phyloP scores from a whole-genome alignment of 2,113 vertebrate genomes.

The Echinops telfairi region DNA sequence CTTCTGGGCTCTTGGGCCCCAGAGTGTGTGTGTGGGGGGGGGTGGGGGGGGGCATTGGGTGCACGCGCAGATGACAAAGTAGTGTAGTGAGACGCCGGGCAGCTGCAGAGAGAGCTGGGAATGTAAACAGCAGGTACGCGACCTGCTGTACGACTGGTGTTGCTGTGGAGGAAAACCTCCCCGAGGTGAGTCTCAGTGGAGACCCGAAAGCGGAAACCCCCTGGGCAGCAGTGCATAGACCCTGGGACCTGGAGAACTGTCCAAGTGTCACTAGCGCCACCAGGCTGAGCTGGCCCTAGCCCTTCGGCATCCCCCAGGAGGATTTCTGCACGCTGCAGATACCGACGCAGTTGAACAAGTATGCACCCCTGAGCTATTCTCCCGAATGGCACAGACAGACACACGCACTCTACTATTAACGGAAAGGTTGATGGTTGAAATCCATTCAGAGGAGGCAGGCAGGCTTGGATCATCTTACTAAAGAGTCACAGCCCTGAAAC shows the following conservation, averaged over 20 bases:
- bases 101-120: too few relatives aligned
- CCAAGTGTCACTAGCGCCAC: not conserved
- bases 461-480: not conserved
- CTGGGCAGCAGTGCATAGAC: fast-evolving
- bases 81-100: not conserved
- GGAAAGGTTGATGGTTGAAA: not conserved
- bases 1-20: too few relatives aligned
- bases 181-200: not conserved
- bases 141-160: too few relatives aligned
- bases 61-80: fast-evolving
- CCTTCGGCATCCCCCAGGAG: too few relatives aligned
- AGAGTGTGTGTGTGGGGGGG: not conserved
- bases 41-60: not conserved
- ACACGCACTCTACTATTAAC: not conserved
- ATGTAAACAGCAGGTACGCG: too few relatives aligned
- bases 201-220: too few relatives aligned
- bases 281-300: not conserved
- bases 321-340: too few relatives aligned
- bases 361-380: not conserved
- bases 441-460: not conserved
- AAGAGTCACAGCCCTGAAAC: not conserved
- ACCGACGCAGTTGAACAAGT: not conserved
- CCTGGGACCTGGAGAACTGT: not conserved
- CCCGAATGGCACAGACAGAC: not conserved
- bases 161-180: not conserved